Evolutionary conservation across 2,797 vertebrate genomes (phyloP), one percentile per base, ranked within the genome.

Genomic region (Apogon hyalosoma): DNA sequence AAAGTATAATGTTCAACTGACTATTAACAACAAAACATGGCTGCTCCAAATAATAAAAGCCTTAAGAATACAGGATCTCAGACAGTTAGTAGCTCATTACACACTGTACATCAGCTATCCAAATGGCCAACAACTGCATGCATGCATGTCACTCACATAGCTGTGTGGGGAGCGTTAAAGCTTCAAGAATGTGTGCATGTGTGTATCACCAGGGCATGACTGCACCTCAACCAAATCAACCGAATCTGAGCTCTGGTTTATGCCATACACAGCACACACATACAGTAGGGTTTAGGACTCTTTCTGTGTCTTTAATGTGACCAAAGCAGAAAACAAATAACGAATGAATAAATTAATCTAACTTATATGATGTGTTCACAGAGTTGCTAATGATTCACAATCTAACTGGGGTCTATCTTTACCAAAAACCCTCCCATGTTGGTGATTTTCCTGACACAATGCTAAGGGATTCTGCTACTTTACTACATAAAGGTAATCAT

Each of bases 231-330:
- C 52, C 60, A 79, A 66, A 74, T 65, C 77, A 58, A 38, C 75
- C 63, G 15, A 11, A 58, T 65, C 73, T 74, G 63, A 79, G 67
- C 77, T 80, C 28, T 18, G 68, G 69, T 81, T 77, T 53, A 55
- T 21, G 49, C 50, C 53, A 57, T 54, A 47, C 13, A 36, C 31
- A 39, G 50, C 14, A 3, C 59, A 39, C 4, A 11, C 31, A 48
- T n/a, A 21, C 33, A 19, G 14, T 5, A 39, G 42, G 19, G 54
- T 56, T 41, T 54, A 50, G 18, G 41, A 24, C 15, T 67, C 54
- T 21, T 21, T 21, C 19, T 21, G 19, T 21, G 24, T 28, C 24
- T 28, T 28, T 28, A 28, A 28, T 28, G 24, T 28, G 24, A 28
- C 24, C 2, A 28, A 28, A 28, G 24, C 24, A 28, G 2, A 6